Evolutionary conservation across 2,113 vertebrate genomes (phyloP).

Genomic region (Eidolon helvum): DNA sequence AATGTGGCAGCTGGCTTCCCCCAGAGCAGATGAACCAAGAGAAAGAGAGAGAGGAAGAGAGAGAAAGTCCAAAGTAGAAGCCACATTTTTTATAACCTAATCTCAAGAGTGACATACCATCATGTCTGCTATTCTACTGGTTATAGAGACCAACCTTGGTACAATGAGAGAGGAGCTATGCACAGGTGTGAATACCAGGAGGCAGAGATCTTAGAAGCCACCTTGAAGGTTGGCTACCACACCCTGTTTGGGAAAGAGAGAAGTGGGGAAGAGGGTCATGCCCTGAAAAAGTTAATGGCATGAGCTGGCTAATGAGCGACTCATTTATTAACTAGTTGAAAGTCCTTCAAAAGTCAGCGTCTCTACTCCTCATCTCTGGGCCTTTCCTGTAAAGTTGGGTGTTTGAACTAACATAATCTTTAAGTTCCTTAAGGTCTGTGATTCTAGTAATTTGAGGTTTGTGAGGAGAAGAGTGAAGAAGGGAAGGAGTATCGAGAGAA

Average conservation of each 20-base stretch:
- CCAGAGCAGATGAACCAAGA: background rate
- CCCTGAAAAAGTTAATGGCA: background rate
- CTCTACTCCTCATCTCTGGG: background rate
- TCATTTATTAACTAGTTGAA: background rate
- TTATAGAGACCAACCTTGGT: background rate
- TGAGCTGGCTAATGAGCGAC: background rate
- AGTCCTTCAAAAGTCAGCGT: background rate
- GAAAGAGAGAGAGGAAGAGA: background rate
- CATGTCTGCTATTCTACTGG: background rate
- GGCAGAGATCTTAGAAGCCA: background rate
- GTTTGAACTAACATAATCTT: background rate
- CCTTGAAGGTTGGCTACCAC: background rate
- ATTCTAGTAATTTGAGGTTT: background rate
- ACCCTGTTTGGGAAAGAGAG: background rate
- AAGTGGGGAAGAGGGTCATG: background rate
- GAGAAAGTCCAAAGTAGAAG: background rate
- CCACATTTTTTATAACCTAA: background rate
- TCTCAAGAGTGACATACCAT: background rate
- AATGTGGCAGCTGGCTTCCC: background rate
- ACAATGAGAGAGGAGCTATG: background rate
- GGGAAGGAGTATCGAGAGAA: background rate
- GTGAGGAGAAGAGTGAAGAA: background rate
- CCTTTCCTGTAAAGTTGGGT: background rate
- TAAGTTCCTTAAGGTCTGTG: background rate
- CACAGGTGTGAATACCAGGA: background rate